These are phyloP conservation scores for Pipistrellus nathusii DNA, from an alignment of 2,797 vertebrate genomes.

Conservation along the genomic window DNA sequence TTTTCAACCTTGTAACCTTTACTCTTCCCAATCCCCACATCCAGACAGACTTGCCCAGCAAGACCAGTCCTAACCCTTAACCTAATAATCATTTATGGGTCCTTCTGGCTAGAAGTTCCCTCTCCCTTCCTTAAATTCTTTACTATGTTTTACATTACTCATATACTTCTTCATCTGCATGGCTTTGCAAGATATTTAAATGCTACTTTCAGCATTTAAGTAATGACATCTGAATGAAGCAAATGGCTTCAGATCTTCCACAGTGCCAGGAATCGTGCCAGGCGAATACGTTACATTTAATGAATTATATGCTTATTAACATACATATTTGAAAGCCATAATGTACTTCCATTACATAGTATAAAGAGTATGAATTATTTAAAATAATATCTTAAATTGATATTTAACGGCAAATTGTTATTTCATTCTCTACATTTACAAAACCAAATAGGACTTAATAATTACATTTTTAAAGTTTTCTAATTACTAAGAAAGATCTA, in stretches of 20 bases:
- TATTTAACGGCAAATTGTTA: background rate
- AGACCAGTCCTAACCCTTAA: background rate
- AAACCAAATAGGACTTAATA: background rate
- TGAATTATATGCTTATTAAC: background rate
- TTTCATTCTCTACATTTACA: background rate
- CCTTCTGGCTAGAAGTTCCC: background rate
- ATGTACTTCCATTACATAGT: background rate
- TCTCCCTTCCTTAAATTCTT: background rate
- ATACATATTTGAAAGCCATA: background rate
- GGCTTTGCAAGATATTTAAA: conserved; percentile 12
- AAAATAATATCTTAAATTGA: background rate
- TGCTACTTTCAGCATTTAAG: background rate
- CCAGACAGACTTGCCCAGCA: background rate
- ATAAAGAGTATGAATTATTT: background rate
- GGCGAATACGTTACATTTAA: background rate
- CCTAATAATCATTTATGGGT: background rate
- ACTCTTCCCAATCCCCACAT: background rate
- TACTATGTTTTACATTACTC: background rate
- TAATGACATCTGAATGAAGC: background rate
- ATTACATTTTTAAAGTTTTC: conserved; percentile 21
- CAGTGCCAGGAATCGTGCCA: background rate
- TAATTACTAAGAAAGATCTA: conserved; percentile 46
- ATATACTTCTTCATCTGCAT: background rate
- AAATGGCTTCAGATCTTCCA: background rate
- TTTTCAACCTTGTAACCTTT: background rate